Evolutionary conservation across 92 coral and sea anemone genomes (phyloP), one percentile per base, ranked within the genome.

Genomic region (Zoanthus gigantus): DNA sequence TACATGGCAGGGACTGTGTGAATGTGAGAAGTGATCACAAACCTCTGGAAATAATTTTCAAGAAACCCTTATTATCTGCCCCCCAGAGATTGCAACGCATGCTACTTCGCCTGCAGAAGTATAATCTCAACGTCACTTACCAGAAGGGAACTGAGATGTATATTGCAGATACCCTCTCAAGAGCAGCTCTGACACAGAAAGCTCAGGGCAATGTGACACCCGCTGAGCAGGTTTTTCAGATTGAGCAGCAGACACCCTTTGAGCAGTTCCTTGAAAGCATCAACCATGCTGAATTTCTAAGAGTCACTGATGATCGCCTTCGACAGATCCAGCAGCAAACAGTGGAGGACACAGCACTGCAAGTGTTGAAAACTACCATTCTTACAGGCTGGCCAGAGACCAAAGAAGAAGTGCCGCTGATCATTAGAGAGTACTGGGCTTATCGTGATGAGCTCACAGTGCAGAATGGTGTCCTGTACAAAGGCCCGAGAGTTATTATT

Each of bases 401-500:
- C 48, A 82, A 66, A 31, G 56, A 82, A 53, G 75, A 60, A 72
- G 15, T 50, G 44, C 87, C 88, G 6, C 17, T 83, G 15, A 57
- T 69, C 16, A 75, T 75, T 18, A 78, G 46, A 6, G 83, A 73
- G 77, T 46, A 73, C 61, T 88, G 87, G 88, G 17, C 31, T 30
- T 89, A 83, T 67, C 45, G 61, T 65, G 88, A 89, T 30, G 60
- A 83, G 42, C 77, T 74, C 12, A 74, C 88, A 74, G 74, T 67
- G 0, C 87, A 90, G 63, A 47, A 86, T 45, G 83, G 87, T 3
- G 83, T 79, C 31, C 29, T 85, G 71, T 90, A 73, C 72, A 77
- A 56, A 37, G 92, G 90, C 68, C 78, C 79, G 42, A 90, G 78
- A 72, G 77, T 86, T 61, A 86, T 87, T 63, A 75, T 90, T 50